Evolutionary conservation across 1,140 invertebrate genomes (phyloP).

Genomic region (Goniozus legneri): DNA sequence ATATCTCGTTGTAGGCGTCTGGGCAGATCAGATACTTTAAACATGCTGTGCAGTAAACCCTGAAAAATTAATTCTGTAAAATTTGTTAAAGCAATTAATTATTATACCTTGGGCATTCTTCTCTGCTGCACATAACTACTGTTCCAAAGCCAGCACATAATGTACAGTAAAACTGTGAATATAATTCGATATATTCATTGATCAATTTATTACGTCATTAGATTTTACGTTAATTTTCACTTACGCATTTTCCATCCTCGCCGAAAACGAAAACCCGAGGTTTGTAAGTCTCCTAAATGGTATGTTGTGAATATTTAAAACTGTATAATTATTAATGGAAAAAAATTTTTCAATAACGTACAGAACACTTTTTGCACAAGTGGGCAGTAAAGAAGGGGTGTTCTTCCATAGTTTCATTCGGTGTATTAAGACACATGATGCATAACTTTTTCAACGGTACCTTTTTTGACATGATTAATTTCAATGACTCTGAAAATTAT

Average conservation of each 20-base stretch:
- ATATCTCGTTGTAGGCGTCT: constrained; percentile 30
- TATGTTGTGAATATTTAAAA: not conserved
- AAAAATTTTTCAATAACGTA: constrained; percentile 16
- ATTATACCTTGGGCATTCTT: constrained; percentile 36
- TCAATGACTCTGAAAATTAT: constrained; percentile 7
- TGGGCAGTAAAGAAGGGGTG: constrained; percentile 41
- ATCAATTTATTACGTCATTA: no score
- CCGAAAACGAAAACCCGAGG: constrained; percentile 42
- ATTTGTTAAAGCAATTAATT: constrained; percentile 5
- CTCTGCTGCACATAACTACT: constrained; percentile 37
- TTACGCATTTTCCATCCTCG: constrained; percentile 43
- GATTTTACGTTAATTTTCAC: no score
- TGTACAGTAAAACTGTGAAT: constrained; percentile 38
- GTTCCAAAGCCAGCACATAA: constrained; percentile 34
- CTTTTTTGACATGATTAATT: constrained; percentile 8
- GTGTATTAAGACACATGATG: constrained; percentile 31
- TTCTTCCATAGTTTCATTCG: constrained; percentile 12
- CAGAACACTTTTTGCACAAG: constrained; percentile 38
- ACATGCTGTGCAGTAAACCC: constrained; percentile 43
- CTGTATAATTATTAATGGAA: constrained; percentile 1
- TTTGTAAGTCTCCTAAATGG: constrained; percentile 34
- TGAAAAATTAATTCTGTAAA: constrained; percentile 17
- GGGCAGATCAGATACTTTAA: constrained; percentile 40
- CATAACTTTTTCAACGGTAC: constrained; percentile 25
- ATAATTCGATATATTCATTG: no score